Base-by-base conservation (phyloP, 2,113 vertebrate species). In the Daubentonia madagascariensis region DNA sequence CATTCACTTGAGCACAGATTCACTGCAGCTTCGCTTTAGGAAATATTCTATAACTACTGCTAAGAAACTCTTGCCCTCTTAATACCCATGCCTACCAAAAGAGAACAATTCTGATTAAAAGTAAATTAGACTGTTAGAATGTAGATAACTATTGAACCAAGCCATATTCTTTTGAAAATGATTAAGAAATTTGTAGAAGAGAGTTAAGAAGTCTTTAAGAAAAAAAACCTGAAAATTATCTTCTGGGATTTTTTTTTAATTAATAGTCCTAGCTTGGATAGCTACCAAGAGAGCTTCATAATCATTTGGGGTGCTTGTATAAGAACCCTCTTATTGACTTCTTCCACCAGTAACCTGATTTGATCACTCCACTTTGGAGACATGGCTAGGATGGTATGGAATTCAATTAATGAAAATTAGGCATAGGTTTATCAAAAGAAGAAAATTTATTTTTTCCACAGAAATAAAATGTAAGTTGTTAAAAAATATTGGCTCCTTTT, bases 351-450 rank as follows among this genome's bases (percentile, higher is more conserved):
- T 54, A 95, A 63, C 8, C 13, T 80, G 35, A 80, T 73, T 97
- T 83, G 50, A 13, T 78, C 48, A 52, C 11, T 91, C 14, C 25
- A 5, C 54, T 73, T 70, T 76, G n/a, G 65, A 93, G 2, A 80
- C 22, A 57, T 76, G 59, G 35, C 23, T 75, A 72, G 61, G 59
- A 50, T 88, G 16, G 35, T 48, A 61, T 85, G 30, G 8, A 91
- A 96, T 67, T 97, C 30, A 85, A 50, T 76, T 25, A 23, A 84
- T 70, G 32, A 80, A 93, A 95, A 88, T 67, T 70, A 96, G 22
- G 20, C 40, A 87, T n/a, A 5, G 20, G 5, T 52, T 45, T 13
- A 40, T 61, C 65, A 94, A 5, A 91, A 22, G 28, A 80, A 93
- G 23, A 96, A 75, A 37, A 3, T 67, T 85, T 75, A 70, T 85